Percentiles rank a stretch among this genome's conserved stretches.
phyloP scores from a whole-genome alignment of 2,113 vertebrate species.

The Astatoreochromis straeleni region DNA sequence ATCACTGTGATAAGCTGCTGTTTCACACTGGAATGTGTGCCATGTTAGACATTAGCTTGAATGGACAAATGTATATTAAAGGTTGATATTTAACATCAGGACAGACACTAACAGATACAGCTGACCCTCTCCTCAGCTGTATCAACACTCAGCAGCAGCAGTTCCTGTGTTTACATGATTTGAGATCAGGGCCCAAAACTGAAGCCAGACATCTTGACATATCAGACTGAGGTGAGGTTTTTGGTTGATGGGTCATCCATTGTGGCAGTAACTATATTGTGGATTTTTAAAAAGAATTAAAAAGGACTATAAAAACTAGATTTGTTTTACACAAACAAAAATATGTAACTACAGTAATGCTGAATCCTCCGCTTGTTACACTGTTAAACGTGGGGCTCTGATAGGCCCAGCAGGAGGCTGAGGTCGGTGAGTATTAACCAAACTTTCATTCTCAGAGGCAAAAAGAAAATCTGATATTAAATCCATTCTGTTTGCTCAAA shows the following conservation, averaged over 20 bases:
- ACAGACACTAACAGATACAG: not conserved
- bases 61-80: not conserved
- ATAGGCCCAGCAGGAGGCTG: constrained; percentile 17
- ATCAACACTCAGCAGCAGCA: not conserved
- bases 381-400: constrained; percentile 49
- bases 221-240: constrained; percentile 43
- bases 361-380: constrained; percentile 65
- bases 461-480: constrained; percentile 28
- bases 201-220: not conserved
- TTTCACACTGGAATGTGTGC: not conserved
- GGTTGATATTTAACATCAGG: not conserved
- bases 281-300: constrained; percentile 60
- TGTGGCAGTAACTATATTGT: constrained; percentile 80
- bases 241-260: constrained; percentile 69
- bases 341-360: constrained; percentile 79
- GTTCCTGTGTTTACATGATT: not conserved
- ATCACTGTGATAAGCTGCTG: not conserved
- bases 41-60: not conserved
- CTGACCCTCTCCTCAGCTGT: not conserved
- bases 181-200: not conserved
- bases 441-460: not conserved
- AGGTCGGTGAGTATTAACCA: constrained; percentile 65
- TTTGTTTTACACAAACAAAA: constrained; percentile 79
- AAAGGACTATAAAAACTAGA: constrained; percentile 89
- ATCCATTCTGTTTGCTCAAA: not conserved